Percentiles rank a stretch among this genome's conserved stretches.
Conservation (phyloP, 2,888 invertebrate genomes). For the Drosophila pseudotakahashii region DNA sequence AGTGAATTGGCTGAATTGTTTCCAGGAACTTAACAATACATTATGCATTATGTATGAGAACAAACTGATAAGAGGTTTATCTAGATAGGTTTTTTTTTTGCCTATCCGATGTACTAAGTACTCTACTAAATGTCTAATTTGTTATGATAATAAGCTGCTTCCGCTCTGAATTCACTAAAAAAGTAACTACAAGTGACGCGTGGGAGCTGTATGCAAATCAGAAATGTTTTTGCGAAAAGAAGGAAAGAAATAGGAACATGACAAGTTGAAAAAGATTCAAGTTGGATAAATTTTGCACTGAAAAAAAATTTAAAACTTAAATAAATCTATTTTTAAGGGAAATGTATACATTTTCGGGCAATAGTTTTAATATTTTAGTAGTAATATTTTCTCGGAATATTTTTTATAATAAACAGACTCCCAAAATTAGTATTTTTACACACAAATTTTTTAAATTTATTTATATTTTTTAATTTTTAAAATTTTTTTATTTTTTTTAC, state of each 20-base stretch:
- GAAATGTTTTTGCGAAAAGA: constrained; percentile 36
- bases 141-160: constrained; percentile 58
- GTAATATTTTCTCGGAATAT: background rate
- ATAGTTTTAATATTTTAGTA: too few relatives aligned
- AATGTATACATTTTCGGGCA: too few relatives aligned
- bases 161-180: constrained; percentile 46
- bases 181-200: constrained; percentile 11
- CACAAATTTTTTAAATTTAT: too few relatives aligned
- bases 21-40: constrained; percentile 13
- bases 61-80: constrained; percentile 32
- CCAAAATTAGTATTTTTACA: too few relatives aligned
- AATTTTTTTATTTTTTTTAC: too few relatives aligned
- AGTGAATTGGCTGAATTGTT: constrained; percentile 6
- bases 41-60: constrained; percentile 23
- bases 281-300: constrained; percentile 13
- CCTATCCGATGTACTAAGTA: constrained; percentile 23
- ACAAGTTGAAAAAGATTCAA: constrained; percentile 5
- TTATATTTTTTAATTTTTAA: too few relatives aligned
- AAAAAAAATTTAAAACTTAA: too few relatives aligned
- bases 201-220: constrained; percentile 59
- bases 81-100: background rate
- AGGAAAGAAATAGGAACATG: constrained; percentile 4
- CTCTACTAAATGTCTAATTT: constrained; percentile 55
- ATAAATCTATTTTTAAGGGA: too few relatives aligned
- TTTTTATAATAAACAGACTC: too few relatives aligned